Conservation (phyloP, 2,113 vertebrate genomes). For the Megaleporinus macrocephalus region DNA sequence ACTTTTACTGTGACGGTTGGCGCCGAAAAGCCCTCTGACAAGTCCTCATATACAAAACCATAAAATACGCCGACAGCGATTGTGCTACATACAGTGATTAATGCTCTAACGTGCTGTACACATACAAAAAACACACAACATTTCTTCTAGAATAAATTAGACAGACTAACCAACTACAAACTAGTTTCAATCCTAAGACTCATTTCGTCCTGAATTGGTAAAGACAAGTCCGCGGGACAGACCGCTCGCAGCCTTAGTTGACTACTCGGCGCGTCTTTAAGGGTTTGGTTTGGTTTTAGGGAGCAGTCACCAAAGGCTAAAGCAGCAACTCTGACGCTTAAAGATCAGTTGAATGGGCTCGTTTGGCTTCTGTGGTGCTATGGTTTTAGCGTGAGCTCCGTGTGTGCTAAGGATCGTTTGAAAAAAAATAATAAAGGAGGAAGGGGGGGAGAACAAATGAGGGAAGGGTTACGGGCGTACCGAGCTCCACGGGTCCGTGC, state of each 20-base stretch:
- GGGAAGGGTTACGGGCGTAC: conserved; percentile 89
- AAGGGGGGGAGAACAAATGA: conserved; percentile 42
- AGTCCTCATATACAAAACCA: conserved; percentile 77
- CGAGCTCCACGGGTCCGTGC: conserved; percentile 94
- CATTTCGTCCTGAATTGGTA: conserved; percentile 10
- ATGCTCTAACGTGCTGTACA: background rate
- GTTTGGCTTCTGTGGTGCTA: conserved; percentile 28
- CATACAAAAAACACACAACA: conserved; percentile 49
- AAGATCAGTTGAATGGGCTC: conserved; percentile 9
- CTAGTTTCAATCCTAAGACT: conserved; percentile 68
- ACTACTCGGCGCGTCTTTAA: background rate
- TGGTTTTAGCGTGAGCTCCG: conserved; percentile 23
- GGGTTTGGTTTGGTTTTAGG: conserved; percentile 21
- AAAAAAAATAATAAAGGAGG: conserved; percentile 20
- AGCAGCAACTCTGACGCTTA: conserved; percentile 23
- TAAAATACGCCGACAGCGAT: conserved; percentile 52
- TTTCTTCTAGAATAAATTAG: conserved; percentile 77
- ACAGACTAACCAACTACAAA: conserved; percentile 53
- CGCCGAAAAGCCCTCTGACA: conserved; percentile 58
- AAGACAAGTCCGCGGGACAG: conserved; percentile 10
- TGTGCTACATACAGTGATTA: conserved; percentile 57
- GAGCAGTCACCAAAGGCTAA: conserved; percentile 14
- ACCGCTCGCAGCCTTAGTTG: background rate
- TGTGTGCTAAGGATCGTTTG: conserved; percentile 5
- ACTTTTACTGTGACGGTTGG: conserved; percentile 44